Percentiles rank a stretch among this genome's conserved stretches.
phyloP scores from a whole-genome alignment of 2,797 vertebrate genomes.

The Adrianichthys oophorus region DNA sequence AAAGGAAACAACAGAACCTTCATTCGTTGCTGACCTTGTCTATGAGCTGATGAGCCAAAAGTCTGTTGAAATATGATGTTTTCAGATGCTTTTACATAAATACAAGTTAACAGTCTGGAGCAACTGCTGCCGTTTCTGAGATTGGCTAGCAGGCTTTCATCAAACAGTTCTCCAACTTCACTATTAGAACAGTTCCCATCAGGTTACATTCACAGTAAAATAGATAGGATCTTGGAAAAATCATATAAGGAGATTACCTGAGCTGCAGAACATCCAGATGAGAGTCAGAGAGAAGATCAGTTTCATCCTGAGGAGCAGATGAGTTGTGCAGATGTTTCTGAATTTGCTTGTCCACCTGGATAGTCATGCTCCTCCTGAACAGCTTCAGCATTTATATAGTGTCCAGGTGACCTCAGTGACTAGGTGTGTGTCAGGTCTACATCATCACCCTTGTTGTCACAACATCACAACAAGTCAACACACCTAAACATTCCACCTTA shows the following conservation, averaged over 20 bases:
- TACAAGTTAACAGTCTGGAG: too few species aligned
- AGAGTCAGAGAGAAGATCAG: constrained; percentile 12
- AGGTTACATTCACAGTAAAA: too few species aligned
- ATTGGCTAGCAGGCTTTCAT: too few species aligned
- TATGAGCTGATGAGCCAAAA: too few species aligned
- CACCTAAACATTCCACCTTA: not conserved
- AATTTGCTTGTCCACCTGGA: not conserved
- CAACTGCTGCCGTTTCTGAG: too few species aligned
- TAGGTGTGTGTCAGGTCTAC: constrained; percentile 5
- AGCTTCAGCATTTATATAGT: not conserved
- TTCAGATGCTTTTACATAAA: too few species aligned
- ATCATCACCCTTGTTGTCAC: not conserved
- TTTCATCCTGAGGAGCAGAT: constrained; percentile 14
- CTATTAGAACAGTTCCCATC: too few species aligned
- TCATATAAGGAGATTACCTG: constrained; percentile 11
- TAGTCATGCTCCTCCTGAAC: not conserved
- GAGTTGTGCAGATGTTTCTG: not conserved
- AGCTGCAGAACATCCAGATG: constrained; percentile 4
- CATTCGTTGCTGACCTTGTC: too few species aligned
- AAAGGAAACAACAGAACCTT: too few species aligned
- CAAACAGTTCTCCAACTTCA: too few species aligned
- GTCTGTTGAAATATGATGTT: too few species aligned
- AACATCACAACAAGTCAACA: not conserved
- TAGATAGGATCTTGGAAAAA: too few species aligned
- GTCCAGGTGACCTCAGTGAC: not conserved